Evolutionary conservation across 2,888 invertebrate genomes (phyloP), one percentile per base, ranked within the genome.

Genomic region (Phlogophora meticulosa): DNA sequence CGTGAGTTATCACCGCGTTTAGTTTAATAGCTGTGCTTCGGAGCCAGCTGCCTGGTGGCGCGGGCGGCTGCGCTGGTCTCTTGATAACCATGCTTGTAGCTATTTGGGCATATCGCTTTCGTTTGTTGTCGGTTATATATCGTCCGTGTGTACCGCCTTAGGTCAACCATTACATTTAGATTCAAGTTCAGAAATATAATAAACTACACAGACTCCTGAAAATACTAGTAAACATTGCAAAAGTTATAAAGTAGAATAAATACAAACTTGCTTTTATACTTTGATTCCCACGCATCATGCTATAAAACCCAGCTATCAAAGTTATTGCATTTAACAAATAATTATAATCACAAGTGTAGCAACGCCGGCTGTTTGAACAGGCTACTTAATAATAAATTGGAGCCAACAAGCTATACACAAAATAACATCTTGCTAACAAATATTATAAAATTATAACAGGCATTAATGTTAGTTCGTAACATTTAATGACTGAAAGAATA

Each of bases 1-100:
- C 71, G 85, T 92, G 91, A 94, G 86, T 93, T 89, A 94, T 94
- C 87, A 86, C 83, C 75, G 85, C 88, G 84, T 94, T 94, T 94
- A 93, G 87, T 91, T 87, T 94, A 94, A 94, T 94, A 87, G 90
- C 79, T 80, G 87, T 77, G 81, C 88, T 87, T 87, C 83, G 85
- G 77, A 85, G 80, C 76, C 82, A 72, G 84, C 80, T 71, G 83
- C 78, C 79, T 86, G 83, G 85, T 85, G 87, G 85, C n/a, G n/a
- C n/a, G n/a, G n/a, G n/a, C 86, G 87, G 82, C 82, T 70, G 76
- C 78, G 80, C 78, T 83, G 69, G 88, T 86, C 83, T 72, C 75
- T 82, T 83, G 83, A 86, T 87, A 85, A 76, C 80, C 82, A 81
- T 83, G 78, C 89, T 85, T 90, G 89, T 90, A 87, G 69, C 87